Conservation (phyloP, 2,888 invertebrate genomes). For the Molorchus minor region DNA sequence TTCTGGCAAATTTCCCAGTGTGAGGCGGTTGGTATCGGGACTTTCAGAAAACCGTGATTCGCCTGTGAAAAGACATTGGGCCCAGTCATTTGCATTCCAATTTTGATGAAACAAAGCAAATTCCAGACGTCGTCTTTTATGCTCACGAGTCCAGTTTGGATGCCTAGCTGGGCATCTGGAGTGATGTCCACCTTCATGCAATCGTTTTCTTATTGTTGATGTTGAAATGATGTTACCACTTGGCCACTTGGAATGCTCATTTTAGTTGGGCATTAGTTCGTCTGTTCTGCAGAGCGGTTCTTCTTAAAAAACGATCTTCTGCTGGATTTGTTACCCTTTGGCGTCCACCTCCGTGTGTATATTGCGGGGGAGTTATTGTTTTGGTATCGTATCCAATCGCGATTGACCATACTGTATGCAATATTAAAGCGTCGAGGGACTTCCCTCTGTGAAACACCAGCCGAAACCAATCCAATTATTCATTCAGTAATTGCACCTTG, state of each 20-base stretch:
- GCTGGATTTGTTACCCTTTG: neutral
- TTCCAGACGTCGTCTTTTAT: too few relatives aligned
- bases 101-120: too few relatives aligned
- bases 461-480: neutral
- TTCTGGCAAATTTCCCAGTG: too few relatives aligned
- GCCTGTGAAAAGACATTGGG: conserved; percentile 2
- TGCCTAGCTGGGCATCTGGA: too few relatives aligned
- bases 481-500: neutral
- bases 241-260: neutral
- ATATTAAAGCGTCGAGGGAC: neutral
- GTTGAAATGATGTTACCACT: neutral
- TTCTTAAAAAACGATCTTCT: neutral
- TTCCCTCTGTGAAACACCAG: neutral
- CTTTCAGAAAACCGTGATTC: conserved; percentile 3
- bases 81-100: conserved; percentile 1
- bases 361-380: neutral
- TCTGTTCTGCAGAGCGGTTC: neutral
- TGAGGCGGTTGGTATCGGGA: neutral
- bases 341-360: neutral
- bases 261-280: neutral
- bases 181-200: neutral
- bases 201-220: neutral
- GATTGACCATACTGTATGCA: neutral
- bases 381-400: neutral
- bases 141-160: too few relatives aligned